A percentile compares a stretch with the other conserved stretches of the same genome.
phyloP scores from a whole-genome alignment of 2,113 vertebrate genomes.

The Phocoena phocoena region DNA sequence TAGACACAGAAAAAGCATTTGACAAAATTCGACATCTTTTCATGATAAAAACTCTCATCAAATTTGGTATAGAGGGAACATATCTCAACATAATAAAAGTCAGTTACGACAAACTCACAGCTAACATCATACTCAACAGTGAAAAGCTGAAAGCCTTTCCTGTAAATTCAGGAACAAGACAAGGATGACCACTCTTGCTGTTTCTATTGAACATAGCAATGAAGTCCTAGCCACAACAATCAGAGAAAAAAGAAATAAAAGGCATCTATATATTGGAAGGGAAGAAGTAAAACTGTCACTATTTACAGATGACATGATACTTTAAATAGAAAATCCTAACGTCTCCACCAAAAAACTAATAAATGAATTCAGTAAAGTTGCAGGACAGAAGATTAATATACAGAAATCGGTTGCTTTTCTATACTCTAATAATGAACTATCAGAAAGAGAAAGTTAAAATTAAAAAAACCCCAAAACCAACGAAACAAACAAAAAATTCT shows the following conservation, averaged over 20 bases:
- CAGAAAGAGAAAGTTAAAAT: neutral
- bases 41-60: neutral
- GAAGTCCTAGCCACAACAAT: neutral
- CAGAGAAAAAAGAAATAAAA: too few species aligned
- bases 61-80: neutral
- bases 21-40: neutral
- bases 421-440: neutral
- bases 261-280: too few species aligned
- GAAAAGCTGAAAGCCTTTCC: neutral
- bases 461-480: neutral
- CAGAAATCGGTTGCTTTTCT: neutral
- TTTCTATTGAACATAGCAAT: neutral
- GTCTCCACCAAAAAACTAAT: too few species aligned
- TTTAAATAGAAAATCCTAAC: too few species aligned
- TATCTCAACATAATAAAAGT: neutral
- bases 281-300: too few species aligned
- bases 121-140: neutral
- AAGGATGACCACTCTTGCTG: neutral
- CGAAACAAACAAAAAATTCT: neutral
- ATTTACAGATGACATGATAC: too few species aligned
- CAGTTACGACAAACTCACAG: neutral
- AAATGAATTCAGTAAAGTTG: neutral
- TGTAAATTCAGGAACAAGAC: neutral
- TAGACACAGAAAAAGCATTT: neutral
- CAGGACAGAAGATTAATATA: neutral